Base-by-base conservation (phyloP, 2,797 vertebrate species). In the Hirundo rustica region DNA sequence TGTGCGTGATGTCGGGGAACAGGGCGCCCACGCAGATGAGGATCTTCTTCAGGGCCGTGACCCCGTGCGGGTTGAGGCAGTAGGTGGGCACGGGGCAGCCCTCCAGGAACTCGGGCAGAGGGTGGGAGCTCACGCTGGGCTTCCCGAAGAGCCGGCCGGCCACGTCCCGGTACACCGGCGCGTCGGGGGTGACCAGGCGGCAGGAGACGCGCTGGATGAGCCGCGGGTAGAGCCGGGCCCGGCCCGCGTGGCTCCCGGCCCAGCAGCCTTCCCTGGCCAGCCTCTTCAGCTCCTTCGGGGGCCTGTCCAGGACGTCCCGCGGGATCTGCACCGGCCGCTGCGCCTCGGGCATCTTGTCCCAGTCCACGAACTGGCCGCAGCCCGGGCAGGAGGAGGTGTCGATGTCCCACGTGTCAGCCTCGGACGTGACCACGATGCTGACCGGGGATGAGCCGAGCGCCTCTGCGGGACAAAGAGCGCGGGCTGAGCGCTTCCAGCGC, bases 361-460 rank as follows among this genome's bases (percentile, higher is more conserved):
- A 98, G 74, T 99, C 98, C 91, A 99, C 98, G 67, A 98, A 99
- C 89, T 98, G 98, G 9, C 98, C 98, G 1, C 98, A 97, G 94
- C 98, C 98, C 97, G 97, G 97, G 16, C 98, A 97, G 2, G 98
- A 96, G 40, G 91, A 95, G 20, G 97, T 95, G 16, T 96, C 94
- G 6, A 98, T 98, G 84, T 99, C 97, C 98, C 98, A 98, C 44
- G 97, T 97, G 93, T 98, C 98, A 2, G 93, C 97, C 90, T 98
- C 98, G 1, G 98, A 96, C 4, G 98, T 98, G 78, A 98, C 98
- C 72, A 98, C 97, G 90, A 99, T 38, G 4, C 96, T 85, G 64
- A 90, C 70, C 9, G 95, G 85, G 72, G 68, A 97, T 3, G 97
- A 96, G 65, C 82, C 85, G 17, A 71, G 68, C 62, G 11, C 62